These are phyloP conservation scores for Agapornis canus DNA, from an alignment of 2,797 vertebrate genomes.

Conservation along the genomic window DNA sequence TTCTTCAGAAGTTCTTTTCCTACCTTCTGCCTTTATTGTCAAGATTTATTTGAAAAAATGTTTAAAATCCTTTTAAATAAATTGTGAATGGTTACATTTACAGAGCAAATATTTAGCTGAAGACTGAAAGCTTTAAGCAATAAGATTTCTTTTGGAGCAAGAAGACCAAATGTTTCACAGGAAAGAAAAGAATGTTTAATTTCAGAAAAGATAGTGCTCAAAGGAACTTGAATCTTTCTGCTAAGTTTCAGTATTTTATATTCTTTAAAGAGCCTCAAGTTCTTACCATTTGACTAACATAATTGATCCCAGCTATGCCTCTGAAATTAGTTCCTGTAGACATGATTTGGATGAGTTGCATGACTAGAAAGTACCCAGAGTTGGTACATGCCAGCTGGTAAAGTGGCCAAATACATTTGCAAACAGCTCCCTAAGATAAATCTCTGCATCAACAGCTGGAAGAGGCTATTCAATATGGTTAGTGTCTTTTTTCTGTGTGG, in stretches of 20 bases:
- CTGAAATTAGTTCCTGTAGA: not conserved
- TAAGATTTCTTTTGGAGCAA: not conserved
- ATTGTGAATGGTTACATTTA: not conserved
- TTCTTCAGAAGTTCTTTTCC: not conserved
- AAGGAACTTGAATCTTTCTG: not conserved
- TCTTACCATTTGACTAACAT: not conserved
- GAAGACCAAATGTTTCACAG: not conserved
- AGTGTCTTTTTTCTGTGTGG: constrained; percentile 17
- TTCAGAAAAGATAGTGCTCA: not conserved
- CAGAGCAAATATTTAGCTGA: not conserved
- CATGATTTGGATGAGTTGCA: not conserved
- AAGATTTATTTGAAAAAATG: not conserved
- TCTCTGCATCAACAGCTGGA: constrained; percentile 58
- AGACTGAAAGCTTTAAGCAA: not conserved
- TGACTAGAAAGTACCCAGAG: not conserved
- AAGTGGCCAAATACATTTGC: constrained; percentile 18
- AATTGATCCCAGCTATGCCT: not conserved
- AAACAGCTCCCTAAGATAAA: constrained; percentile 38
- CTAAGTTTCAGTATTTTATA: not conserved
- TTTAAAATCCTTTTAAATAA: not conserved
- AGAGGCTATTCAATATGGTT: constrained; percentile 3
- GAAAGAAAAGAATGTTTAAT: not conserved
- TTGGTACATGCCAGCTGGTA: constrained; percentile 56
- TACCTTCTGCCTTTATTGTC: not conserved
- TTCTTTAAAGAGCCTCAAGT: not conserved